Evolutionary conservation across 1,140 invertebrate species (phyloP).

Genomic region (Leptinotarsa texana): DNA sequence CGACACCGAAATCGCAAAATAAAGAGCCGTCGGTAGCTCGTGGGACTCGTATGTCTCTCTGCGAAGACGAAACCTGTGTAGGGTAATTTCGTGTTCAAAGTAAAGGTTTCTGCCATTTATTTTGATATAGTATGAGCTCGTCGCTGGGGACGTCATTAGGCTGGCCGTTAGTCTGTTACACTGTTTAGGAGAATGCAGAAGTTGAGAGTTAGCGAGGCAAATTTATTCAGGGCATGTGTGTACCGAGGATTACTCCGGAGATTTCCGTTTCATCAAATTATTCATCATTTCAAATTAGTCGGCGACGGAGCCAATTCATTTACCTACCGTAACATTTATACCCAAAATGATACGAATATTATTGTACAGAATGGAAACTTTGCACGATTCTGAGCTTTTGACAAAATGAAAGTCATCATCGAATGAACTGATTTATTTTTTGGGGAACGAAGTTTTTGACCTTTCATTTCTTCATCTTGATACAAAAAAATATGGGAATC

Average conservation of each 20-base stretch:
- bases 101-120: slow-evolving; percentile 4
- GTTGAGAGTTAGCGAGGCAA: neutral
- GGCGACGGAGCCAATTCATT: no score
- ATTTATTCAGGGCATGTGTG: neutral
- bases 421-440: no score
- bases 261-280: neutral
- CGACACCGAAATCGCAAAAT: neutral
- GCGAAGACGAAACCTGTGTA: slow-evolving; percentile 2
- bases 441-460: no score
- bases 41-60: slow-evolving; percentile 1
- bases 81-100: neutral
- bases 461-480: no score
- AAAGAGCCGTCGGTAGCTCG: neutral
- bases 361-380: no score
- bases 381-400: no score
- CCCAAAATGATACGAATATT: no score
- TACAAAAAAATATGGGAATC: no score
- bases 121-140: neutral
- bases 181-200: neutral
- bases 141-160: neutral
- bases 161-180: neutral
- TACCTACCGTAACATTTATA: no score
- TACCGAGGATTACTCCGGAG: neutral
- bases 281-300: no score
- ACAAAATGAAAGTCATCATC: no score